Base-by-base conservation (phyloP, 2,797 vertebrate genomes). In the Acanthurus leucopareius region DNA sequence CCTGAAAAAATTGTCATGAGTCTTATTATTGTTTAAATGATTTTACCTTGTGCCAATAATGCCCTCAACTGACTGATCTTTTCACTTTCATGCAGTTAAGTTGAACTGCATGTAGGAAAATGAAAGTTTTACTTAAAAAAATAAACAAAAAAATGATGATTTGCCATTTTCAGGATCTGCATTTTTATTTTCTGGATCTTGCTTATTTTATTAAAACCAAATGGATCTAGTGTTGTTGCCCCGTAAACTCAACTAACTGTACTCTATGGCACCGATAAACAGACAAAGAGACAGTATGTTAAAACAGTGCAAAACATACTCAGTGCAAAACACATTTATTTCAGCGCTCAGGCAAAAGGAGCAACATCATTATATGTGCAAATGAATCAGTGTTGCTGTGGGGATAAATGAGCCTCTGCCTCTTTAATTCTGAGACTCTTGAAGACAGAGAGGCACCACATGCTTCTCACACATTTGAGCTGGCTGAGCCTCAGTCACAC, bases 321-420 rank as follows among this genome's bases (percentile, higher is more conserved):
- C 10, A 47, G 8, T 47, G 8, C 3, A 49, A 62, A 60, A 42
- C 13, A 5, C 4, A 38, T 22, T 65, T 15, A 61, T 52, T 45
- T 62, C 6, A 40, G 19, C 38, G 32, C 25, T 58, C 14, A 45
- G 58, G 51, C 38, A 59, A 63, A 54, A 52, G 22, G 28, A 59
- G 35, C 25, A 67, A 19, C 40, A 52, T 75, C 4, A 13, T 78
- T 70, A 62, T 47, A 58, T n/a, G 62, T 75, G 45, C 57, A 68
- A 64, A 75, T 79, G 9, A 73, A 73, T 65, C 20, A 49, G 42
- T 38, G 63, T 45, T 73, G 59, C 25, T 56, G 56, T 69, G n/a
- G 42, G 20, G 32, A 79, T 62, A 58, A 60, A 79, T 62, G 8
- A 75, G 35, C 44, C 8, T 53, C 20, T 45, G 32, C 57, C 0